Evolutionary conservation across 2,113 vertebrate genomes (phyloP), one percentile per base, ranked within the genome.

Genomic region (Forbesichthys agassizii): DNA sequence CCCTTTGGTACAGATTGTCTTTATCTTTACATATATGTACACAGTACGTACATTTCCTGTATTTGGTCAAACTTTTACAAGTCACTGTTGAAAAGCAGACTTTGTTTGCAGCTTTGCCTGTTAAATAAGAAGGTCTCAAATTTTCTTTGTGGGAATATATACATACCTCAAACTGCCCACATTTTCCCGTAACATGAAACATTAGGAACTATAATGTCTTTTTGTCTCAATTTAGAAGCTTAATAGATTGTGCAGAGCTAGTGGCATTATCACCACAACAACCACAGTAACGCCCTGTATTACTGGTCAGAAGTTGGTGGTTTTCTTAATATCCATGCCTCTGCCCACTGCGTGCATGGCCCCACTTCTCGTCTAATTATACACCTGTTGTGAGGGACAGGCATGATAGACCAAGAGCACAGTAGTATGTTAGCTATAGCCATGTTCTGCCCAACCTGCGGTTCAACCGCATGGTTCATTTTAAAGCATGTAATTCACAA

Each of bases 401-500:
- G 74, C 73, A 73, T 48, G 33, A 83, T 64, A 57, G 12, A 33
- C 36, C 7, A 42, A 42, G 36, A 42, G 36, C 36, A 42, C 36
- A 42, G 36, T 42, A 42, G 36, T 6, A 42, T 42, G 36, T 42
- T 42, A 42, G 48, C 85, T 84, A 86, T 73, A 71, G 79, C 51
- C 68, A 76, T 61, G 74, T 54, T 66, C 87, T 76, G 83, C 84
- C 89, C 82, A 78, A 69, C 33, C 60, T 65, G 78, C 3, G 88
- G 88, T 73, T 0, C 36, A 71, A 66, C 89, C 88, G 9, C 88
- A 57, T 60, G 67, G 81, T 78, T 87, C 48, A 78, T 85, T 88
- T 81, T 71, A 65, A 78, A 90, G 74, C 84, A 78, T 87, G 84
- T 83, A 89, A 89, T 90, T 89, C 55, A 65, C 78, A 79, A 67